Base-by-base conservation (phyloP, 2,797 vertebrate genomes). In the Mormyrops boulengeri region DNA sequence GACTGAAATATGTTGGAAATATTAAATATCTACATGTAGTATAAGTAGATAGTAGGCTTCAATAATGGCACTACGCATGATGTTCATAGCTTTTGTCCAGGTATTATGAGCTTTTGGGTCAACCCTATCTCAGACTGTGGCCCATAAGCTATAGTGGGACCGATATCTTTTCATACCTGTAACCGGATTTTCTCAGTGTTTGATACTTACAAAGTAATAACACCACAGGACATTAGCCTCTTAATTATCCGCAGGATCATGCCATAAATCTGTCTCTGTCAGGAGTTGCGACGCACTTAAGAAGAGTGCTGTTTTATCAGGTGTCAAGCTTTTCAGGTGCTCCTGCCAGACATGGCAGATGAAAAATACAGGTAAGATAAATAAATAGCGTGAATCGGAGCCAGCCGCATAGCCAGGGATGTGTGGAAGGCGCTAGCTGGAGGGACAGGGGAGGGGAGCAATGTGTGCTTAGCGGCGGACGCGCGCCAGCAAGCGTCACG, bases 241-340 rank as follows among this genome's bases (percentile, higher is more conserved):
- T 52, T 94, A 95, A 95, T 95, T 95, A 95, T 94, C 89, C 89
- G 92, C 87, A 90, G 92, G 93, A 93, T 94, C 91, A 89, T 62
- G 91, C 87, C 49, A 86, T 95, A 95, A 94, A 95, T 95, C 93
- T 26, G 4, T 91, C 88, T 88, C 90, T 80, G 62, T 90, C 89
- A 91, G 93, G 69, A 91, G 91, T 92, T 55, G 88, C n/a, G 88
- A 92, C 89, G 90, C 69, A 12, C 84, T 90, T 90, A 91, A 89
- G 90, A 92, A 91, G 92, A 92, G 90, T 80, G 26, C 47, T 92
- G 93, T 94, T 94, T 94, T 92, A 93, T 94, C 93, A 92, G 92
- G 92, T 88, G 92, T 92, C 92, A 80, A 55, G 53, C 52, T 85
- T 86, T 84, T 52, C 85, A 49, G 85, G 52, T 91, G 90, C 49